Evolutionary conservation across 2,888 invertebrate species (phyloP), one percentile per base, ranked within the genome.

Genomic region (Esperia sulphurella): DNA sequence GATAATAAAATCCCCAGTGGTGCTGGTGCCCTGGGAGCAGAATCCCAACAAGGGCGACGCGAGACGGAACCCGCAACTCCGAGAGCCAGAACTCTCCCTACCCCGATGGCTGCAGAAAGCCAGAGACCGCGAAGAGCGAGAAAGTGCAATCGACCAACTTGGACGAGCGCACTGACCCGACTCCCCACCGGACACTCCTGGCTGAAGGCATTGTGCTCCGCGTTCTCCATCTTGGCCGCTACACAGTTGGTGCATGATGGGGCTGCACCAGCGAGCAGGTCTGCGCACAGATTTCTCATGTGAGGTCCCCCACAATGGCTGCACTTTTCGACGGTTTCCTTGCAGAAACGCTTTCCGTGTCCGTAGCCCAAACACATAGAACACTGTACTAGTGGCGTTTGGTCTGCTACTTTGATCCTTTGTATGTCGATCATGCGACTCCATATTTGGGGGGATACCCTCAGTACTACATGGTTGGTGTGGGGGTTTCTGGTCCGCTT

Each of bases 381-480:
- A 28, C 48, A 55, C 14, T 55, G 52, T 0, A 55, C 49, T 4
- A 55, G 45, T 3, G 55, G 58, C 0, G 53, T 47, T 10, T 55
- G 55, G 40, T 59, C 53, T n/a, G 14, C 39, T 5, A 54, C 57
- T 1, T 8, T 8, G 8, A 43, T 29, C 9, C 44, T 43, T 14
- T 57, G 48, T 1, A 59, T 35, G 8, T 49, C 57, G 0, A 59
- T 43, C 12, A 21, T 9, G 3, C 40, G 14, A 8, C 10, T 8
- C 42, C 44, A 31, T 4, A 45, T 14, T 14, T 29, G n/a, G 7
- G 43, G 47, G n/a, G 47, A 43, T 3, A 38, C 38, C 8, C 38
- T 38, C n/a, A 48, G 0, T 13, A 47, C 39, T 8, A 47, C 28
- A 28, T 47, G 47, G 10, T 14, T 29, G 5, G 42, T 42, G 9